phyloP scores from a whole-genome alignment of 2,113 vertebrate species.

The Macroglossus sobrinus region DNA sequence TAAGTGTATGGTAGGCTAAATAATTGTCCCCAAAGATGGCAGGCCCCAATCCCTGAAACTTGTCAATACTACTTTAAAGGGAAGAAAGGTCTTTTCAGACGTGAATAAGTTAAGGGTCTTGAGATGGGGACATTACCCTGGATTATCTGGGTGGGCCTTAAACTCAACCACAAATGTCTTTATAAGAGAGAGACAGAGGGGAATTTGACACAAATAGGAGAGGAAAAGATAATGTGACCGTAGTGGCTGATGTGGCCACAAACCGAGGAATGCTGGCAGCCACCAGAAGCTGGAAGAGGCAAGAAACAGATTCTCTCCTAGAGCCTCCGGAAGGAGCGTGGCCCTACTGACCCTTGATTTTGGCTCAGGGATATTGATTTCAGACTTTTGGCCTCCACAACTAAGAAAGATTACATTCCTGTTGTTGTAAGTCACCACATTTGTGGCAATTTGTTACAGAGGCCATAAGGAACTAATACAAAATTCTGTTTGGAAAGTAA shows the following conservation, averaged over 20 bases:
- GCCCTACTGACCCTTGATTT: background rate
- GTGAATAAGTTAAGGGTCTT: background rate
- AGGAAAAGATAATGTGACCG: background rate
- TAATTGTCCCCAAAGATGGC: background rate
- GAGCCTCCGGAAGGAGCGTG: background rate
- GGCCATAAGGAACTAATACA: background rate
- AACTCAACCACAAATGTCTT: background rate
- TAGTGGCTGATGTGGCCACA: background rate
- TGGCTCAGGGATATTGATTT: background rate
- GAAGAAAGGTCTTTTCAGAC: background rate
- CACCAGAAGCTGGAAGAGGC: background rate
- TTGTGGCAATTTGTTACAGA: background rate
- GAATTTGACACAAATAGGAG: background rate
- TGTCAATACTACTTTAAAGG: background rate
- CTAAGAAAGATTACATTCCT: background rate
- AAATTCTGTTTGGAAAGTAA: background rate
- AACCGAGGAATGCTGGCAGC: background rate
- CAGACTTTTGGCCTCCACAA: background rate
- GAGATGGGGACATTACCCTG: background rate
- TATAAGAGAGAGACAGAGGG: background rate
- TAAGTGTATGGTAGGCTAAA: background rate
- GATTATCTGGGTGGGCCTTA: background rate
- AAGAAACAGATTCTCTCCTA: background rate
- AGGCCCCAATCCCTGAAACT: background rate
- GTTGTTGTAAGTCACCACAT: background rate